Base-by-base conservation (phyloP, 2,888 invertebrate species). In the Axea sp. region DNA sequence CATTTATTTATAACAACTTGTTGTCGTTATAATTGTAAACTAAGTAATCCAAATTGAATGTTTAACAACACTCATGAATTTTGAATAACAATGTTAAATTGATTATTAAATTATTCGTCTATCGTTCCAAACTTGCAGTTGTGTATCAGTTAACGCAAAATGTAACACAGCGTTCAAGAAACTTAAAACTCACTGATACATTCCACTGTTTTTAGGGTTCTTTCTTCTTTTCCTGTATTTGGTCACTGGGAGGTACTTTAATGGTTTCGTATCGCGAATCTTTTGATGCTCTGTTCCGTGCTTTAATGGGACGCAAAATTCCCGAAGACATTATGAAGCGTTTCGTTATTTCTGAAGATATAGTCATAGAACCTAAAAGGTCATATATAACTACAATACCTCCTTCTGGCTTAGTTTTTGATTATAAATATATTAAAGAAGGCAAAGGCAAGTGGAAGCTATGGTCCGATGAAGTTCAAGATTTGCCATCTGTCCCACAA, bases 161-260 rank as follows among this genome's bases (percentile, higher is more conserved):
- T n/a, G n/a, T n/a, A n/a, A n/a, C n/a, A n/a, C n/a, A n/a, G n/a
- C n/a, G n/a, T n/a, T n/a, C n/a, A n/a, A n/a, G n/a, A n/a, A n/a
- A n/a, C n/a, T n/a, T n/a, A n/a, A n/a, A n/a, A n/a, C n/a, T n/a
- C n/a, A n/a, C n/a, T n/a, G n/a, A n/a, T n/a, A n/a, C n/a, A n/a
- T n/a, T 19, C 4, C 4, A 19, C 4, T 19, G 3, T 19, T 53
- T 49, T 2, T 73, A 94, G 93, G 96, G 97, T 0, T 93, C 95
- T 0, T 98, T 98, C 88, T 93, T 98, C 86, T 98, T 98, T 84
- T 93, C 96, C 0, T 92, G 94, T 74, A 95, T 97, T 76, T 98
- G 98, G 98, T 94, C 96, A 0, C 85, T 97, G 80, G 97, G 98
- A 26, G 95, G 93, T 0, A 94, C 95, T 0, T 84, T 96, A 43